These are phyloP conservation scores for Leptinotarsa rubiginosa DNA, from an alignment of 2,888 invertebrate species.

Conservation along the genomic window DNA sequence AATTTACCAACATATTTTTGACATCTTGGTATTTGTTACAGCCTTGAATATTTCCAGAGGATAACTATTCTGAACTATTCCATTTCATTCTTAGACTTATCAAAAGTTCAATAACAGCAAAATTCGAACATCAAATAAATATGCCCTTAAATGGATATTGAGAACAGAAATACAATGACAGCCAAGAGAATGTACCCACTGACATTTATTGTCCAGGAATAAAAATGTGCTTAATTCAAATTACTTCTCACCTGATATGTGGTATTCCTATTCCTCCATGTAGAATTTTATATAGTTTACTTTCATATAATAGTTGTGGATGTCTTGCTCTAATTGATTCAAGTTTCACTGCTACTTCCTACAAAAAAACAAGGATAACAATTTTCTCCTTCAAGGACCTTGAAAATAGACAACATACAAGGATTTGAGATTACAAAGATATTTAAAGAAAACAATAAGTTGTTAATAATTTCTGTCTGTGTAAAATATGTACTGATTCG, in stretches of 20 bases:
- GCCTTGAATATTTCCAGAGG: too few relatives aligned
- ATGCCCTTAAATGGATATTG: too few relatives aligned
- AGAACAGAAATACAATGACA: too few relatives aligned
- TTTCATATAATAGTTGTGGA: slow-evolving; percentile 98
- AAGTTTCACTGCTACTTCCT: slow-evolving; percentile 99
- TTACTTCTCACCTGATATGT: slow-evolving; percentile 82
- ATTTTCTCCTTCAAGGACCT: slow-evolving; percentile 16
- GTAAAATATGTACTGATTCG: neutral
- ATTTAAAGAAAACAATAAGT: neutral
- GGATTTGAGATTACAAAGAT: slow-evolving; percentile 15
- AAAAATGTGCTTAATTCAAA: neutral
- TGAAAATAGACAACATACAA: slow-evolving; percentile 6
- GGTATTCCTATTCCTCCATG: slow-evolving; percentile 98
- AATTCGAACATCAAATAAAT: too few relatives aligned
- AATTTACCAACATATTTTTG: too few relatives aligned
- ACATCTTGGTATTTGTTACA: too few relatives aligned
- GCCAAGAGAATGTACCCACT: too few relatives aligned
- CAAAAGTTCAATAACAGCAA: too few relatives aligned
- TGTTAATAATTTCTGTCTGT: neutral
- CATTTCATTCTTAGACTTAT: too few relatives aligned
- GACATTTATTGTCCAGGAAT: neutral
- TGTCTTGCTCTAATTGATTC: slow-evolving; percentile 97
- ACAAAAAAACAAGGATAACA: slow-evolving; percentile 55
- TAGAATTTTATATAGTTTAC: slow-evolving; percentile 98
- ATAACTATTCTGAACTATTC: too few relatives aligned